phyloP scores from a whole-genome alignment of 2,888 invertebrate genomes.

The Esperia sulphurella region DNA sequence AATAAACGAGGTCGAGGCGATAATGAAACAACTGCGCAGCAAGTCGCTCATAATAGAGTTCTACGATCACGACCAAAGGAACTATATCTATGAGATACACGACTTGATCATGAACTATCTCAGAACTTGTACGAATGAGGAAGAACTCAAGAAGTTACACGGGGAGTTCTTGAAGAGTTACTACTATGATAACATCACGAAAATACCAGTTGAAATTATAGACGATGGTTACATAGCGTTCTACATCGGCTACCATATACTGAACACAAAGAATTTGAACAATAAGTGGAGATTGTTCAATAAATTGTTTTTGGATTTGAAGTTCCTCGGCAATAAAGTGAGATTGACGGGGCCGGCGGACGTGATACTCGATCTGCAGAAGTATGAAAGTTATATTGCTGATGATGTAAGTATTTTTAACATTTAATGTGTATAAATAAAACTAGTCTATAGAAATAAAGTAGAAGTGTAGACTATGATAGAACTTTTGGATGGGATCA shows the following conservation, averaged over 20 bases:
- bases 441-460: too few relatives aligned
- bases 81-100: slow-evolving; percentile 85
- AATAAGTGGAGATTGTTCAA: slow-evolving; percentile 76
- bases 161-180: slow-evolving; percentile 80
- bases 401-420: slow-evolving; percentile 59
- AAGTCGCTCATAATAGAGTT: slow-evolving; percentile 83
- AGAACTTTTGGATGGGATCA: too few relatives aligned
- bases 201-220: slow-evolving; percentile 78
- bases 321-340: slow-evolving; percentile 85
- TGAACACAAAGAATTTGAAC: slow-evolving; percentile 64
- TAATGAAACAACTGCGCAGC: slow-evolving; percentile 81
- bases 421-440: neutral
- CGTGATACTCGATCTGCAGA: slow-evolving; percentile 82
- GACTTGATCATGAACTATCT: slow-evolving; percentile 83
- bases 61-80: slow-evolving; percentile 79
- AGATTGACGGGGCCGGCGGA: slow-evolving; percentile 84
- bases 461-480: too few relatives aligned
- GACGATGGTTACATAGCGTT: slow-evolving; percentile 86
- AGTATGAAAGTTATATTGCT: slow-evolving; percentile 80
- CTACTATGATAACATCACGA: slow-evolving; percentile 58
- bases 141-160: slow-evolving; percentile 74
- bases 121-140: slow-evolving; percentile 57
- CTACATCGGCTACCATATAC: slow-evolving; percentile 85
- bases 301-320: slow-evolving; percentile 81
- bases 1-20: slow-evolving; percentile 74